A percentile compares a stretch with the other conserved stretches of the same genome.
These are phyloP conservation scores for Lobophora halterata DNA, from an alignment of 2,888 invertebrate genomes.

Conservation along the genomic window DNA sequence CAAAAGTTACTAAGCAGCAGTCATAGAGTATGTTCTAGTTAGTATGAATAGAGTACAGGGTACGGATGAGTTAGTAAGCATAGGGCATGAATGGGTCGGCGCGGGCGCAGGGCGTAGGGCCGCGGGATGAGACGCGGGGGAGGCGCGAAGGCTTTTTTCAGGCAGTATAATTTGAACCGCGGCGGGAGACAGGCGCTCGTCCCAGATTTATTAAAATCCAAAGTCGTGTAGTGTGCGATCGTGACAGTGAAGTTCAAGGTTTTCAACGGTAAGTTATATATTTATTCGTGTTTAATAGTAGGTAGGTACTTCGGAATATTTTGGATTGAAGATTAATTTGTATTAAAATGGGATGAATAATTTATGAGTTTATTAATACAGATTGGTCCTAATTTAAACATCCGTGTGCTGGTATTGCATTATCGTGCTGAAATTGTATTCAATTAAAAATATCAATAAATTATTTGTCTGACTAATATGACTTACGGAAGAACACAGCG, in stretches of 20 bases:
- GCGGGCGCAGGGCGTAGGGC: constrained; percentile 42
- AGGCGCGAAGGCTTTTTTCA: constrained; percentile 76
- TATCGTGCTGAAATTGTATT: background rate
- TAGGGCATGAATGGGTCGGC: constrained; percentile 43
- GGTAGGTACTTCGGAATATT: constrained; percentile 3
- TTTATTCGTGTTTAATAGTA: constrained; percentile 6
- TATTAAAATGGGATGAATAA: constrained; percentile 18
- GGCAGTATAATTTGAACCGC: constrained; percentile 67
- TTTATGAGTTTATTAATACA: constrained; percentile 18
- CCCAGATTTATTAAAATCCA: constrained; percentile 16
- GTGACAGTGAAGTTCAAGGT: constrained; percentile 29
- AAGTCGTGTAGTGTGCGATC: constrained; percentile 17
- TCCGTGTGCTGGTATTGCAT: constrained; percentile 11
- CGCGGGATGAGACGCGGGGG: constrained; percentile 35
- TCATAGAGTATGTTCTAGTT: constrained; percentile 4
- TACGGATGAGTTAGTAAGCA: too few relatives aligned
- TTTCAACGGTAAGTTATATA: constrained; percentile 23
- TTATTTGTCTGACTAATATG: too few relatives aligned
- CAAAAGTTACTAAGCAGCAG: background rate
- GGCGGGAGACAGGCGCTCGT: constrained; percentile 52
- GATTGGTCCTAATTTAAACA: constrained; percentile 14
- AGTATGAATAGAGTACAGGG: constrained; percentile 15
- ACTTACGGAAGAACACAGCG: too few relatives aligned
- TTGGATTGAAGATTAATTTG: constrained; percentile 16
- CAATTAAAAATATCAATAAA: too few relatives aligned